Evolutionary conservation across 1,140 invertebrate genomes (phyloP).

Genomic region (Drosophila suzukii): DNA sequence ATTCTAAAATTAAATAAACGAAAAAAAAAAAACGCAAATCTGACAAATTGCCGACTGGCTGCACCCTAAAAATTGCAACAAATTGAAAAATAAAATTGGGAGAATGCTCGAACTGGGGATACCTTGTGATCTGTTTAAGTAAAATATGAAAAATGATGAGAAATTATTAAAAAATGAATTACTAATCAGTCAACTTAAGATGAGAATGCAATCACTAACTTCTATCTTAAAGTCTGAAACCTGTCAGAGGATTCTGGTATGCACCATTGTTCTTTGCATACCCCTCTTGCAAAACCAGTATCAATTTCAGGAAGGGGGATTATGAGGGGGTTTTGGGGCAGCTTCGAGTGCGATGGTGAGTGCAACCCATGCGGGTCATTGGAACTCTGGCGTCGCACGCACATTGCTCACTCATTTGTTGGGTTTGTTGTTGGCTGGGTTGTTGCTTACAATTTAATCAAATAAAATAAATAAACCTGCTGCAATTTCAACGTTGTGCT

Average conservation of each 20-base stretch:
- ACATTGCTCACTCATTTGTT: conserved; percentile 61
- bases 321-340: not conserved
- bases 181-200: not conserved
- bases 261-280: conserved; percentile 5
- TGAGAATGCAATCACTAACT: not conserved
- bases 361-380: conserved; percentile 73
- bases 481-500: conserved; percentile 47
- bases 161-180: not conserved
- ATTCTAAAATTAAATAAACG: conserved; percentile 65
- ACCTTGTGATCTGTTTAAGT: not conserved
- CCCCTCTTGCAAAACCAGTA: conserved; percentile 40
- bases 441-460: conserved; percentile 70
- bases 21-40: conserved; percentile 42
- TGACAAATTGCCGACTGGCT: conserved; percentile 59
- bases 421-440: conserved; percentile 14
- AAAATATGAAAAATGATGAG: too few relatives aligned
- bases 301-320: not conserved
- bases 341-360: conserved; percentile 5
- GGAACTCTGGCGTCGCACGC: conserved; percentile 76
- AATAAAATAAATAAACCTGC: conserved; percentile 68
- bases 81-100: not conserved
- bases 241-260: conserved; percentile 7
- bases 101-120: conserved; percentile 12
- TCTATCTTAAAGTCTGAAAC: not conserved
- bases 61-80: conserved; percentile 62